Percentiles rank a stretch among this genome's conserved stretches.
phyloP scores from a whole-genome alignment of 2,888 invertebrate genomes.

The Sinohyriopsis cumingii region DNA sequence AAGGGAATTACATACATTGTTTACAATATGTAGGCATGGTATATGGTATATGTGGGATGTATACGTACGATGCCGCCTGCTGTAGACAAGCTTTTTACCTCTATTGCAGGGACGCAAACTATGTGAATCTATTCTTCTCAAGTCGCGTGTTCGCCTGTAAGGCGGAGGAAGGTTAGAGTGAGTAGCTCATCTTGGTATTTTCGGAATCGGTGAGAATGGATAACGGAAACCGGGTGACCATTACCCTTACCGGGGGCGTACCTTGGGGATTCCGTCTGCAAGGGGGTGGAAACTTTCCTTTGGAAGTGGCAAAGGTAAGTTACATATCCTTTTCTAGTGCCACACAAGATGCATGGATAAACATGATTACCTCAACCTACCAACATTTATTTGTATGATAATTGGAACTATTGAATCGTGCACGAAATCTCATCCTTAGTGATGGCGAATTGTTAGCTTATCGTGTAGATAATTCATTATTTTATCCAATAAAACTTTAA shows the following conservation, averaged over 20 bases:
- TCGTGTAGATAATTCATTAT: no score
- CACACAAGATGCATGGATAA: background rate
- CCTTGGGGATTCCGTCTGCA: slow-evolving; percentile 71
- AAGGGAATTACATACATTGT: no score
- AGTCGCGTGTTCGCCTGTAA: slow-evolving; percentile 1
- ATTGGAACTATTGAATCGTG: no score
- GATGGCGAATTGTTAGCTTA: no score
- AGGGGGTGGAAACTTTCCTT: slow-evolving; percentile 65
- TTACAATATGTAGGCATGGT: no score
- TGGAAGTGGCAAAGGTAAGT: slow-evolving; percentile 70
- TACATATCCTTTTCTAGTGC: no score
- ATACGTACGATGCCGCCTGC: slow-evolving; percentile 1
- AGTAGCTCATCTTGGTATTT: slow-evolving; percentile 4
- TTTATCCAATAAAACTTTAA: no score
- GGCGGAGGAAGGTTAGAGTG: slow-evolving; percentile 1
- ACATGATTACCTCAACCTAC: no score
- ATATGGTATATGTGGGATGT: no score
- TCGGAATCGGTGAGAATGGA: slow-evolving; percentile 41
- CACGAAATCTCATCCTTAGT: no score
- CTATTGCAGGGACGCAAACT: background rate
- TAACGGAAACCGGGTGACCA: slow-evolving; percentile 48
- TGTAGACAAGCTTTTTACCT: background rate
- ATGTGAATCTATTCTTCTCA: background rate
- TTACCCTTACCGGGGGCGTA: slow-evolving; percentile 66
- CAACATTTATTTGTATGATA: background rate